These are phyloP conservation scores for Rhynchotus rufescens DNA, from an alignment of 2,797 vertebrate species.

Conservation along the genomic window DNA sequence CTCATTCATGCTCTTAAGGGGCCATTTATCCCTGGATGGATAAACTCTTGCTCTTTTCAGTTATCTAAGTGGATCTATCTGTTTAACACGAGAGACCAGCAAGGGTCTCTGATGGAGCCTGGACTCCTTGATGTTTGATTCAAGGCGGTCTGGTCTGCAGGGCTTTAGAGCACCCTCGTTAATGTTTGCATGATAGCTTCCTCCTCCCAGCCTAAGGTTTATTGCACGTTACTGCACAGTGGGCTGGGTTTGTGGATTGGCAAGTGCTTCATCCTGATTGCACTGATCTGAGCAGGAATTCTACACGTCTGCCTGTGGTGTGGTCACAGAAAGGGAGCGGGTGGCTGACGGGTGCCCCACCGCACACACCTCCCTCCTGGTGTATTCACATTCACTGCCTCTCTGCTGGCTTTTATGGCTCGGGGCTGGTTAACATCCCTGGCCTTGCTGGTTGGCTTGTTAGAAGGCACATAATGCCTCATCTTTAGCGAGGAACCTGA, in stretches of 20 bases:
- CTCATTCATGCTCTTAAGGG: not conserved
- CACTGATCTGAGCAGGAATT: constrained; percentile 27
- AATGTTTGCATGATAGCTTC: constrained; percentile 34
- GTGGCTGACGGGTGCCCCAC: not conserved
- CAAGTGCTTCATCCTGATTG: constrained; percentile 26
- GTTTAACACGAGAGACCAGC: not conserved
- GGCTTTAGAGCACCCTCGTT: constrained; percentile 22
- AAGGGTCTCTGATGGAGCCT: not conserved
- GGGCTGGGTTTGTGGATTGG: constrained; percentile 19
- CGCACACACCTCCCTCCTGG: constrained; percentile 4
- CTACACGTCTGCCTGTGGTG: constrained; percentile 44
- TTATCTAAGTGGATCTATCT: not conserved
- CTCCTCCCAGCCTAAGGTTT: constrained; percentile 38
- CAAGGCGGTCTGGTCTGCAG: not conserved
- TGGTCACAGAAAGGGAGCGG: constrained; percentile 1
- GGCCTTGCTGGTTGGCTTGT: constrained; percentile 16
- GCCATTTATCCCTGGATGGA: not conserved
- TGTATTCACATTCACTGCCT: constrained; percentile 14
- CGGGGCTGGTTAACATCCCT: constrained; percentile 40
- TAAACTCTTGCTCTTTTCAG: not conserved
- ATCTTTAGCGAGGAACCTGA: not conserved
- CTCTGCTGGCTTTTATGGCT: constrained; percentile 54
- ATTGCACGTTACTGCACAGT: not conserved
- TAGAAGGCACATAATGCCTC: not conserved
- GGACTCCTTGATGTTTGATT: not conserved